A percentile compares a stretch with the other conserved stretches of the same genome.
Conservation (phyloP, 2,797 vertebrate species). For the Columba guinea region DNA sequence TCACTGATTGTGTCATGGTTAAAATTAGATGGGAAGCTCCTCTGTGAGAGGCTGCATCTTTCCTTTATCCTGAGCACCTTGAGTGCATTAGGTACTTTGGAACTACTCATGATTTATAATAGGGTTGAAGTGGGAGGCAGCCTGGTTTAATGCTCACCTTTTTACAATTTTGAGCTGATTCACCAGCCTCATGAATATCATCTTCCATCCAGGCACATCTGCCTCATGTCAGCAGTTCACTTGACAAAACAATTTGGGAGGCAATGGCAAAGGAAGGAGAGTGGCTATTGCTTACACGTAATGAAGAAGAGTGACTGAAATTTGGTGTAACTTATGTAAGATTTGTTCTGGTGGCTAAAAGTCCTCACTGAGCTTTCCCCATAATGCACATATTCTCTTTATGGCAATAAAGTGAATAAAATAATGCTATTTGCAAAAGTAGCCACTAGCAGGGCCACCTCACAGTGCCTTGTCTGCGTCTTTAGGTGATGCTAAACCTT, state of each 20-base stretch:
- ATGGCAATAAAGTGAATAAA: not conserved
- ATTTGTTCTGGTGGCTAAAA: not conserved
- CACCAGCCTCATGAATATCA: not conserved
- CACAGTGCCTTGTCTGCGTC: fast-evolving
- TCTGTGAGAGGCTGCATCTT: not conserved
- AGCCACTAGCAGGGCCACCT: not conserved
- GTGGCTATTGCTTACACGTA: not conserved
- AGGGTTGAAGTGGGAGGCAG: not conserved
- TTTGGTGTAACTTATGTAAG: not conserved
- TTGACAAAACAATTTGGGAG: not conserved
- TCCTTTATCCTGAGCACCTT: not conserved
- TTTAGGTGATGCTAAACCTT: not conserved
- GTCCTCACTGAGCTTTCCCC: not conserved
- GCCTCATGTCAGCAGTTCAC: not conserved
- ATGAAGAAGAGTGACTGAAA: not conserved
- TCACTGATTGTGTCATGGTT: not conserved
- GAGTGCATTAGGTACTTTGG: not conserved
- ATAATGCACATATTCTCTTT: not conserved
- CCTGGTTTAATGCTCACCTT: not conserved
- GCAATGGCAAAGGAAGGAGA: not conserved
- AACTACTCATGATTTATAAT: not conserved
- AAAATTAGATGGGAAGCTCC: constrained; percentile 39
- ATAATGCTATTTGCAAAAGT: not conserved
- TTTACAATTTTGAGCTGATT: not conserved
- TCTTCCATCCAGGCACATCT: not conserved